These are phyloP conservation scores for Heliconius charithonia DNA, from an alignment of 2,888 invertebrate genomes.

Conservation along the genomic window DNA sequence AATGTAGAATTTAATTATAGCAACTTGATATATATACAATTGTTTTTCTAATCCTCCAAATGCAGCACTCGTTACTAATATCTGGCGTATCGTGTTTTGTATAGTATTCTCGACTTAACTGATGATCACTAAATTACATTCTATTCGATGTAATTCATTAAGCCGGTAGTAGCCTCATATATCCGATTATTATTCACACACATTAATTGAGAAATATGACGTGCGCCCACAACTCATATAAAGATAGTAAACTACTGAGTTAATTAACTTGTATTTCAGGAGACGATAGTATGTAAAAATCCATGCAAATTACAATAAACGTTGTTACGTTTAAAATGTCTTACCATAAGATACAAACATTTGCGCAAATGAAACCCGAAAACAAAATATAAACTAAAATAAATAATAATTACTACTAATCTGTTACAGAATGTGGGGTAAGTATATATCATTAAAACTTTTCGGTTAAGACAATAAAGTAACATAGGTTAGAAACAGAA, in stretches of 20 bases:
- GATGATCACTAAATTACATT: not conserved
- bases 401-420: constrained; percentile 13
- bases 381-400: not conserved
- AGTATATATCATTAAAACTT: constrained; percentile 16
- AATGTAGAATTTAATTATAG: too few relatives aligned
- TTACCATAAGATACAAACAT: not conserved
- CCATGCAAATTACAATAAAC: not conserved
- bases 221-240: constrained; percentile 9
- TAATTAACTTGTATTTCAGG: not conserved
- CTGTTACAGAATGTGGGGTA: constrained; percentile 13
- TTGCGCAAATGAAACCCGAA: not conserved
- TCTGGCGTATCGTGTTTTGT: too few relatives aligned
- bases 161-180: not conserved
- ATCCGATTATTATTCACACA: not conserved
- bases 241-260: constrained; percentile 15
- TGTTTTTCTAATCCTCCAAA: too few relatives aligned
- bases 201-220: constrained; percentile 1
- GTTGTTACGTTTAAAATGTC: not conserved
- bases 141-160: not conserved
- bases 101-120: too few relatives aligned
- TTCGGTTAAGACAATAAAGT: constrained; percentile 18
- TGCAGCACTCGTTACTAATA: too few relatives aligned
- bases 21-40: too few relatives aligned
- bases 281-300: not conserved
- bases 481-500: constrained; percentile 10